A percentile compares a stretch with the other conserved stretches of the same genome.
Conservation (phyloP, 2,888 invertebrate species). For the Cataglyphis livida region DNA sequence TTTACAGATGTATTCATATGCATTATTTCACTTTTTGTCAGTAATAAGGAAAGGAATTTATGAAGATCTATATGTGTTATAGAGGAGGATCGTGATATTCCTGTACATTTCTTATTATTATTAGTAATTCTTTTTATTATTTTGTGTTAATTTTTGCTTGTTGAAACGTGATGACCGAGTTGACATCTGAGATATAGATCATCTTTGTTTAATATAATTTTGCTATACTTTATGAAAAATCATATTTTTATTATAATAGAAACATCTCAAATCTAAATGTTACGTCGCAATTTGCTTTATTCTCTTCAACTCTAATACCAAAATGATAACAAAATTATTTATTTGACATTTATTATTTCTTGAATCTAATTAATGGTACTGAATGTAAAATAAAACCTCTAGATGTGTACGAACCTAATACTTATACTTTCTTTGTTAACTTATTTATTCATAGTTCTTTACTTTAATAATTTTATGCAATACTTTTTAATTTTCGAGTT, state of each 20-base stretch:
- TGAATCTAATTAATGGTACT: conserved; percentile 44
- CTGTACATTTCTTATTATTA: conserved; percentile 74
- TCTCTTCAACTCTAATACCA: not conserved
- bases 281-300: not conserved
- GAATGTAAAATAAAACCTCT: conserved; percentile 64
- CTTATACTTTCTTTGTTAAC: conserved; percentile 32
- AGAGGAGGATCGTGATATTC: conserved; percentile 68
- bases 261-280: not conserved
- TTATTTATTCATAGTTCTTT: conserved; percentile 27
- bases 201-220: conserved; percentile 40
- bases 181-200: conserved; percentile 30
- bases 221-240: not conserved
- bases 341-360: conserved; percentile 54
- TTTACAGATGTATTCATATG: conserved; percentile 58
- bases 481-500: not conserved
- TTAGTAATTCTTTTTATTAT: conserved; percentile 53
- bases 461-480: not conserved
- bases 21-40: conserved; percentile 54
- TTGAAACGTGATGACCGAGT: conserved; percentile 51
- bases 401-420: conserved; percentile 35
- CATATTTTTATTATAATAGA: conserved; percentile 14
- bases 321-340: conserved; percentile 56
- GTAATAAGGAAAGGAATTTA: conserved; percentile 61
- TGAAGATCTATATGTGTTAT: conserved; percentile 59
- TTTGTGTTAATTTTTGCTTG: conserved; percentile 68